phyloP scores from a whole-genome alignment of 2,888 invertebrate genomes.

The Eristalis intricaria region DNA sequence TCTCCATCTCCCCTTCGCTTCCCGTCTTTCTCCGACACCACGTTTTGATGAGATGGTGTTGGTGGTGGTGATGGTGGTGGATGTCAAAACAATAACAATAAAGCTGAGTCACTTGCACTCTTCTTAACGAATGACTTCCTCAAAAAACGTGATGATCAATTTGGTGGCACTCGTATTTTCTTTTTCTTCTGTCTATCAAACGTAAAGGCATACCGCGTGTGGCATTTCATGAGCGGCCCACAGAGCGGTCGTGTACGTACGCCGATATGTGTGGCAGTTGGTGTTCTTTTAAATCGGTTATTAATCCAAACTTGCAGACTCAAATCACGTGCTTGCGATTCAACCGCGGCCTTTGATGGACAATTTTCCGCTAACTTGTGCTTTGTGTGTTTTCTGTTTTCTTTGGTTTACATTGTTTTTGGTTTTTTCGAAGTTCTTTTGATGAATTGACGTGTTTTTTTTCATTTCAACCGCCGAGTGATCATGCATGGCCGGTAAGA shows the following conservation, averaged over 20 bases:
- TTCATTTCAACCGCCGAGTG: not conserved
- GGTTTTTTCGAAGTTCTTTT: conserved; percentile 5
- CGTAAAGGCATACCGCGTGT: not conserved
- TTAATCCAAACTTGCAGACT: conserved; percentile 42
- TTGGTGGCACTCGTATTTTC: not conserved
- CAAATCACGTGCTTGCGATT: conserved; percentile 31
- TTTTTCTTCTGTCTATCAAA: not conserved
- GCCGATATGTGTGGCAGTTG: not conserved
- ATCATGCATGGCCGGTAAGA: no score
- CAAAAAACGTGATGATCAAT: conserved; percentile 12
- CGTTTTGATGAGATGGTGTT: not conserved
- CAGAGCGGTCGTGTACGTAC: not conserved
- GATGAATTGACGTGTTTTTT: not conserved
- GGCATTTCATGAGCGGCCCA: conserved; percentile 5
- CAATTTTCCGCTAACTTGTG: not conserved
- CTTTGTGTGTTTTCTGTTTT: not conserved
- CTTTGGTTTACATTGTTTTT: conserved; percentile 8
- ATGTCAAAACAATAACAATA: conserved; percentile 23
- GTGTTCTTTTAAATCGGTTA: conserved; percentile 23
- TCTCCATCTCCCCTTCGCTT: not conserved
- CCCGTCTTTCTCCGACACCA: not conserved
- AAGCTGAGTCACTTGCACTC: conserved; percentile 24
- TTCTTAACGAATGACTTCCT: conserved; percentile 12
- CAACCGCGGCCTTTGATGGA: conserved; percentile 24
- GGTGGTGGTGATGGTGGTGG: not conserved